These are phyloP conservation scores for Syrista parreyssii DNA, from an alignment of 2,888 invertebrate genomes.

Conservation along the genomic window DNA sequence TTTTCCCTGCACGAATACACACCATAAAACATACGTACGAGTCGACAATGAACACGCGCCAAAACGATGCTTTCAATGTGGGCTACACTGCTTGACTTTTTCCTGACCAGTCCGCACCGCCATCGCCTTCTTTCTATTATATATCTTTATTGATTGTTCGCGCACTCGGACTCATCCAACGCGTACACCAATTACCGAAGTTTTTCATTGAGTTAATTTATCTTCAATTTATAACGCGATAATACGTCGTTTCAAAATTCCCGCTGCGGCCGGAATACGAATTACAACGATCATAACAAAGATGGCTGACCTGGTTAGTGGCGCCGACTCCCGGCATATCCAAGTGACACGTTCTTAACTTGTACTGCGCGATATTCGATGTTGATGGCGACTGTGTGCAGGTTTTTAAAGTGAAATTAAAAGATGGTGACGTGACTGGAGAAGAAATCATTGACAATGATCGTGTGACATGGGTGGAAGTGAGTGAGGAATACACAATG, in stretches of 20 bases:
- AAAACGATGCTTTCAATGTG: not conserved
- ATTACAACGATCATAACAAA: not conserved
- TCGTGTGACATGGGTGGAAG: slow-evolving; percentile 16
- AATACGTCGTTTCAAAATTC: not conserved
- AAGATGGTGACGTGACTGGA: not conserved
- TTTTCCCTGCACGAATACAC: not conserved
- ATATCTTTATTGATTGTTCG: not conserved
- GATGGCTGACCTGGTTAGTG: not conserved
- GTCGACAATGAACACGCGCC: not conserved
- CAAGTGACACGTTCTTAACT: not conserved
- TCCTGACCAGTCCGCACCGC: not conserved
- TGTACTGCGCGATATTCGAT: too few relatives aligned
- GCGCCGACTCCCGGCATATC: not conserved
- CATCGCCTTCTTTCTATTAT: not conserved
- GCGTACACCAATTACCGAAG: not conserved
- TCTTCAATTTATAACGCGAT: not conserved
- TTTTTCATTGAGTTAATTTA: not conserved
- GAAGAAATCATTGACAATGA: slow-evolving; percentile 30
- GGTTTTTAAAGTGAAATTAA: not conserved
- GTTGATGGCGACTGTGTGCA: not conserved
- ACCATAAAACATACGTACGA: not conserved
- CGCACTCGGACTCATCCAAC: not conserved
- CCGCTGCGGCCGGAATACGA: not conserved
- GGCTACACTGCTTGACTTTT: not conserved
- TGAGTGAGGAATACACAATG: not conserved